Evolutionary conservation across 2,797 vertebrate species (phyloP).

Genomic region (Anguilla obscura): DNA sequence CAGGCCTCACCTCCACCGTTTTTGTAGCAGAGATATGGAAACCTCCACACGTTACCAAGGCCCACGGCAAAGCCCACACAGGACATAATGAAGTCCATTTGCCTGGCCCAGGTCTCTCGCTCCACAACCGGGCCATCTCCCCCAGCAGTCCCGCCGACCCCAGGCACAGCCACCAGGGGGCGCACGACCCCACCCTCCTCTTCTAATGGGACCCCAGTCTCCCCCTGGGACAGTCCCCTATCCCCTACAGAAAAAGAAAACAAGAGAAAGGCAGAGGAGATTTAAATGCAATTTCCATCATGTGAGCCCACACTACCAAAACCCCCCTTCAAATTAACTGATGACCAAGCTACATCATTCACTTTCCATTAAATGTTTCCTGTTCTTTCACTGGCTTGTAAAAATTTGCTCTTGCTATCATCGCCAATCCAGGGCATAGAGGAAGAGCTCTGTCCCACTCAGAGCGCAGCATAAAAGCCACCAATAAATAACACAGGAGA

Average conservation of each 20-base stretch:
- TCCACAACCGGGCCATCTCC: constrained; percentile 61
- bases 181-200: constrained; percentile 61
- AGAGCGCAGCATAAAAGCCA: background rate
- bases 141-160: constrained; percentile 52
- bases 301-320: background rate
- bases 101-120: constrained; percentile 80
- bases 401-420: constrained; percentile 6
- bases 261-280: background rate
- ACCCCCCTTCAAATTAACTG: background rate
- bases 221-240: constrained; percentile 64
- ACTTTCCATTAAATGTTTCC: background rate
- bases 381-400: background rate
- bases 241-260: constrained; percentile 55
- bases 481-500: background rate
- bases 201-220: constrained; percentile 63
- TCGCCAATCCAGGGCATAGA: background rate
- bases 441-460: background rate
- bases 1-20: constrained; percentile 79
- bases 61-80: constrained; percentile 84
- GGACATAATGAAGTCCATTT: constrained; percentile 88
- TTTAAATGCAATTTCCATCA: background rate
- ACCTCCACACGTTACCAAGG: constrained; percentile 82
- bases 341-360: constrained; percentile 3
- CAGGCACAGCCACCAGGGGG: constrained; percentile 63
- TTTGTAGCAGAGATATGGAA: constrained; percentile 85